Conservation (phyloP, 2,888 invertebrate genomes). For the Tipula unca region DNA sequence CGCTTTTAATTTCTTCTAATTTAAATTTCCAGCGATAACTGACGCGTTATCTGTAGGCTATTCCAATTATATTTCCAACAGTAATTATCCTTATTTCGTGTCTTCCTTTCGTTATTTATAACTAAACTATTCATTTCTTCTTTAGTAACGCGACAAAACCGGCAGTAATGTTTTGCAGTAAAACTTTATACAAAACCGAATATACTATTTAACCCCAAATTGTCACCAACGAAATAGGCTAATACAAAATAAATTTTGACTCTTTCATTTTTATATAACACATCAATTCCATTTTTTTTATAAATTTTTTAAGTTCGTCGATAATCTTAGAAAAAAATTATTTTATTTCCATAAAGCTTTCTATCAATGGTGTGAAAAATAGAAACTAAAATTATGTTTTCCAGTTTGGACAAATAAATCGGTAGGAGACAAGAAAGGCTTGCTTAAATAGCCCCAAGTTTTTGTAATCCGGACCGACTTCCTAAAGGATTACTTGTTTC, state of each 20-base stretch:
- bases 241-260: not conserved
- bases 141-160: not conserved
- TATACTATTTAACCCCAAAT: not conserved
- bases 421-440: too few species aligned
- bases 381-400: too few species aligned
- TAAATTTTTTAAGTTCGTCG: not conserved
- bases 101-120: not conserved
- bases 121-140: not conserved
- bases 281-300: not conserved
- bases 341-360: too few species aligned
- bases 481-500: too few species aligned
- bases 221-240: not conserved
- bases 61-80: too few species aligned
- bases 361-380: too few species aligned
- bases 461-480: not conserved
- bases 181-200: not conserved
- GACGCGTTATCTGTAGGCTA: too few species aligned
- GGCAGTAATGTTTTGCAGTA: not conserved
- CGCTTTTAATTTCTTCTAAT: too few species aligned
- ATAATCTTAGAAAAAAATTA: too few species aligned
- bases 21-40: too few species aligned
- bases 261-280: not conserved
- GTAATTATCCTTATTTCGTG: not conserved
- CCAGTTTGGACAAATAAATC: too few species aligned
- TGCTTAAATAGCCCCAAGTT: too few species aligned